These are phyloP conservation scores for Dicaeum eximium DNA, from an alignment of 2,113 vertebrate genomes.

Conservation along the genomic window DNA sequence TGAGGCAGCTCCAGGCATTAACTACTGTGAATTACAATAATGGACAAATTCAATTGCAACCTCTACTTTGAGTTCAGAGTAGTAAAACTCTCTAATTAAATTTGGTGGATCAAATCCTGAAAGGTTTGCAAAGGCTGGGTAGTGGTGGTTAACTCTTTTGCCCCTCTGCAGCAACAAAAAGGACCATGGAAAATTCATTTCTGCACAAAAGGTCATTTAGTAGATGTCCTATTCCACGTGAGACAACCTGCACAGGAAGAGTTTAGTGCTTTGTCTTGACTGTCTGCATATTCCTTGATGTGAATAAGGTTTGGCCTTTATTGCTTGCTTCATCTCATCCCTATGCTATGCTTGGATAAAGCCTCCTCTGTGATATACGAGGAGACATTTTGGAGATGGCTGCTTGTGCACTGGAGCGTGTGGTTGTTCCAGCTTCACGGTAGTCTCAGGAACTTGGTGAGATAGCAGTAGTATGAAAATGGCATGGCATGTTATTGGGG, in stretches of 20 bases:
- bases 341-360: not conserved
- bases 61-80: not conserved
- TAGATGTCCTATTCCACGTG: accelerated
- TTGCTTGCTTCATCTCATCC: not conserved
- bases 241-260: not conserved
- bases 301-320: not conserved
- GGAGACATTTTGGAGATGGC: not conserved
- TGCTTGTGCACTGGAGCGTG: not conserved
- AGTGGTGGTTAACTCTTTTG: not conserved
- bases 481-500: not conserved
- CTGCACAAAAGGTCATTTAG: not conserved
- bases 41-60: not conserved
- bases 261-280: not conserved
- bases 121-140: not conserved
- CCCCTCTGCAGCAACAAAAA: not conserved
- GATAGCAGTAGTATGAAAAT: not conserved
- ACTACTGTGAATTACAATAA: not conserved
- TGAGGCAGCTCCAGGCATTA: not conserved
- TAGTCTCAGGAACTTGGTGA: not conserved
- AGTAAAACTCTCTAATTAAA: not conserved
- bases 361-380: not conserved
- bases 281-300: not conserved
- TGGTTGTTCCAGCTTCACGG: not conserved
- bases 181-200: not conserved
- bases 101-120: not conserved